Conservation (phyloP, 2,113 vertebrate genomes). For the Melospiza georgiana region DNA sequence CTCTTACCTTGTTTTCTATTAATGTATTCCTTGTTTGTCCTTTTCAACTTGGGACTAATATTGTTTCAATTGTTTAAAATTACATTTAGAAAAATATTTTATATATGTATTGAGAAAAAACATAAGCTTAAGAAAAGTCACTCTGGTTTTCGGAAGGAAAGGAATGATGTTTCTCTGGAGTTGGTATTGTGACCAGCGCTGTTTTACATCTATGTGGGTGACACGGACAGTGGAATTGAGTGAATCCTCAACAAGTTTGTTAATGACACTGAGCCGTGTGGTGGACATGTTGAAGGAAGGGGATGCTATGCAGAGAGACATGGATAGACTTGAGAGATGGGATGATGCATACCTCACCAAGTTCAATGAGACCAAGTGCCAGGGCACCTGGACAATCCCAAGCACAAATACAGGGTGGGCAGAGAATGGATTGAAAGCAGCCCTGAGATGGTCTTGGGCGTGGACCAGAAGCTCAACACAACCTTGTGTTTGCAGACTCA, state of each 20-base stretch:
- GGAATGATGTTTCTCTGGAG: not conserved
- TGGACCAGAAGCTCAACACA: not conserved
- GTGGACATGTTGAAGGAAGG: not conserved
- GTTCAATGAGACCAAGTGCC: not conserved
- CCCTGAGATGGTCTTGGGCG: not conserved
- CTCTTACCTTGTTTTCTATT: not conserved
- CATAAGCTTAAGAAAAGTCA: not conserved
- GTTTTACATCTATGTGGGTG: rapidly evolving
- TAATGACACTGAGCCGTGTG: rapidly evolving
- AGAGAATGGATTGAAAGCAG: not conserved
- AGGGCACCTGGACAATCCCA: not conserved
- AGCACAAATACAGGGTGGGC: not conserved
- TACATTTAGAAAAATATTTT: not conserved
- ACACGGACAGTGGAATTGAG: not conserved
- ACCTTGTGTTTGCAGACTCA: not conserved
- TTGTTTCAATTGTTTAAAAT: not conserved
- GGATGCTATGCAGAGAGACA: not conserved
- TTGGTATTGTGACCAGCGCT: rapidly evolving
- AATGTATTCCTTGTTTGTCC: not conserved
- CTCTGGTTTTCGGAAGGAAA: not conserved
- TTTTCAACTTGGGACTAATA: not conserved
- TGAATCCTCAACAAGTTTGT: not conserved
- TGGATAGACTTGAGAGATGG: not conserved
- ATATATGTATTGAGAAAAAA: not conserved
- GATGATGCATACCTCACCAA: not conserved